Evolutionary conservation across 2,888 invertebrate genomes (phyloP), one percentile per base, ranked within the genome.

Genomic region (Agrochola circellaris): DNA sequence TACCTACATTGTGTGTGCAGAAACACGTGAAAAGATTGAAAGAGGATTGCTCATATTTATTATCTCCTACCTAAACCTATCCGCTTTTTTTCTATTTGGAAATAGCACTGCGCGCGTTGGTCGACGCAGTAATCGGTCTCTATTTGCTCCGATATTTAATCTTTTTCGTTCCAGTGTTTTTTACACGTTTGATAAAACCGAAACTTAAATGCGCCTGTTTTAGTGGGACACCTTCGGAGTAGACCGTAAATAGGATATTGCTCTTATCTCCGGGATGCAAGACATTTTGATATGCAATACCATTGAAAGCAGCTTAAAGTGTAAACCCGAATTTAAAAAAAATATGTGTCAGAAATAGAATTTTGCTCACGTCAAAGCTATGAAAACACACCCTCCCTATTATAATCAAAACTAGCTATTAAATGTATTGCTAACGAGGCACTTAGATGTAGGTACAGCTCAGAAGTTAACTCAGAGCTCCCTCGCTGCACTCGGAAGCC

Each of bases 111-210:
- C 38, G 26, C 51, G 42, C 2, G 0, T 58, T 51, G 11, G 9
- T 42, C 56, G 60, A 60, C 60, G 58, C 51, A 48, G 13, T 61
- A 66, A 81, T 45, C 38, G 45, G 30, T 75, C 20, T 67, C 38
- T 51, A 56, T 70, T 56, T 82, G 34, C 23, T 34, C 26, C 23
- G n/a, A 61, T 56, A 56, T 75, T 81, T 62, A 66, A 73, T 67
- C n/a, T 60, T 38, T 75, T 56, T 48, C 17, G n/a, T 38, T 48
- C 0, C 3, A 75, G 0, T 6, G 1, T 26, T 77, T 73, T 76
- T 34, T 54, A 23, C 3, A n/a, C 15, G n/a, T 51, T 77, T 60
- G n/a, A 20, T 51, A 56, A 20, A 45, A 45, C 20, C 0, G 42
- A 71, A 73, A 42, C 20, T 17, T 54, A 48, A 66, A 74, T 38